Evolutionary conservation across 2,113 vertebrate species (phyloP).

Genomic region (Tauraco erythrolophus): DNA sequence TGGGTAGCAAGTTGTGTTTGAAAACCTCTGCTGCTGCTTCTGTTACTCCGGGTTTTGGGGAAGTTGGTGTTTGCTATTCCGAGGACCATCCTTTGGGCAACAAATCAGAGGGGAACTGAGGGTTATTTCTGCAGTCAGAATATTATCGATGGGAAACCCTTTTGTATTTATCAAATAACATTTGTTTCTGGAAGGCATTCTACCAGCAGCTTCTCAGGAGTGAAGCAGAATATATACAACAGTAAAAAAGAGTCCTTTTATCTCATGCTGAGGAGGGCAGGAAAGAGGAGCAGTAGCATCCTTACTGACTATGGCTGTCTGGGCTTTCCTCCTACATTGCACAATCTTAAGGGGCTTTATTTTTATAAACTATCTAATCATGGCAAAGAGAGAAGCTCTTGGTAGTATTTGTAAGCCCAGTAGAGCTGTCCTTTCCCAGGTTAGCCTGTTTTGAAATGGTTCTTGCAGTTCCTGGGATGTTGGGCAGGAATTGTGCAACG

Average conservation of each 20-base stretch:
- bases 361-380: neutral
- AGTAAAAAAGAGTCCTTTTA: neutral
- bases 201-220: neutral
- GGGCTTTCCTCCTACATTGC: neutral
- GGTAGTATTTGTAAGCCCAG: neutral
- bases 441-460: neutral
- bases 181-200: neutral
- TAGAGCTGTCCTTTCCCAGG: neutral
- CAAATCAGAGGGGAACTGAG: neutral
- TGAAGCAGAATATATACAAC: neutral
- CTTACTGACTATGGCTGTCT: rapidly evolving
- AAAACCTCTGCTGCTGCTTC: neutral
- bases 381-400: neutral
- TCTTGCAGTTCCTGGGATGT: neutral
- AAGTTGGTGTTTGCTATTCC: neutral
- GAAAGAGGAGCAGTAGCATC: neutral
- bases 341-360: neutral
- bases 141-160: neutral
- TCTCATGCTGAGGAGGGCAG: neutral
- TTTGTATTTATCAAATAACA: neutral
- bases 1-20: neutral
- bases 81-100: neutral
- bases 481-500: neutral
- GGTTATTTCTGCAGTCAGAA: neutral
- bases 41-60: neutral